phyloP scores from a whole-genome alignment of 2,797 vertebrate genomes.

The Pangasius macronema region DNA sequence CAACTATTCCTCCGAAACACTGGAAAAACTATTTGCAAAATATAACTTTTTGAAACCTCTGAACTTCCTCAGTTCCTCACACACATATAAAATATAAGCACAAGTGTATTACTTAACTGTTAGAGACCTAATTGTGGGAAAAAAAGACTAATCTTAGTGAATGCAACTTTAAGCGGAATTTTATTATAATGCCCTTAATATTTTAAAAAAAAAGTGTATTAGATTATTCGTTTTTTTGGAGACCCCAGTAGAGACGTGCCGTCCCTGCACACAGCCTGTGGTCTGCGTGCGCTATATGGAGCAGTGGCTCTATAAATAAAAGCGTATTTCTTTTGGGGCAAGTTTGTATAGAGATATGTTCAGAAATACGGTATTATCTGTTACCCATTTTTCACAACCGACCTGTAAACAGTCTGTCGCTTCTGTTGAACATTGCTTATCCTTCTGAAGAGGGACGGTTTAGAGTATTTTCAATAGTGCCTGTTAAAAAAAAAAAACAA shows the following conservation, averaged over 20 bases:
- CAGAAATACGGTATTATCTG: not conserved
- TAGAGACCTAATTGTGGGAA: not conserved
- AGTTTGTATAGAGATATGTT: no score
- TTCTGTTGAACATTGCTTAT: not conserved
- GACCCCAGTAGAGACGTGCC: not conserved
- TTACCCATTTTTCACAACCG: not conserved
- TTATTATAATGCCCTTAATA: not conserved
- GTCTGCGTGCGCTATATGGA: no score
- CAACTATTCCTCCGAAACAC: not conserved
- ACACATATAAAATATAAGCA: not conserved
- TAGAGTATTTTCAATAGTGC: conserved; percentile 34
- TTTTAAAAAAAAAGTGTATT: not conserved
- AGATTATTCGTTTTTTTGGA: not conserved
- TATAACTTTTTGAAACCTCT: not conserved
- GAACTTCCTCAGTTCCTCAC: not conserved
- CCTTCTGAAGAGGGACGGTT: not conserved
- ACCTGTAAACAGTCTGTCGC: not conserved
- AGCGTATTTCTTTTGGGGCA: not conserved
- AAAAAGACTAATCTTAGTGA: not conserved
- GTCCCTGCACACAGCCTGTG: not conserved
- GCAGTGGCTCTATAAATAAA: not conserved
- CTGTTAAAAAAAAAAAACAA: not conserved
- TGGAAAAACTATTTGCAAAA: not conserved
- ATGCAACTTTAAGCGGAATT: not conserved
- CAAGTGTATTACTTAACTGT: not conserved